These are phyloP conservation scores for Steinernema scapterisci DNA, from an alignment of 2,888 invertebrate species.

Conservation along the genomic window DNA sequence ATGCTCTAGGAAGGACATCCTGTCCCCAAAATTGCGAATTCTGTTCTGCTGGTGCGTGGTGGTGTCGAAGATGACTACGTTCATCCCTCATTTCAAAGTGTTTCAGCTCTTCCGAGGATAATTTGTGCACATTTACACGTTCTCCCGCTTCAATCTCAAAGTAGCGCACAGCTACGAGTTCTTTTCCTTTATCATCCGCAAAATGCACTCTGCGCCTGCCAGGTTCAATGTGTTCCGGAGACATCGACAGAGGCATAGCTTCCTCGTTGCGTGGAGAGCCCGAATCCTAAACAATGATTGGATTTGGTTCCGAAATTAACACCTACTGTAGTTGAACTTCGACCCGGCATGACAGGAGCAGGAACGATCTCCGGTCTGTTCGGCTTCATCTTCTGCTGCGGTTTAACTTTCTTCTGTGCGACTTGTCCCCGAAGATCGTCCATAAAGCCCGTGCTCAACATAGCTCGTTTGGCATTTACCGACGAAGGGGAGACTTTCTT, in stretches of 20 bases:
- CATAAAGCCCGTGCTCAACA: constrained; percentile 16
- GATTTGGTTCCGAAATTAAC: not conserved
- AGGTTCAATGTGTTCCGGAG: constrained; percentile 11
- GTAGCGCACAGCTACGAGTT: constrained; percentile 36
- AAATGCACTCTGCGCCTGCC: constrained; percentile 37
- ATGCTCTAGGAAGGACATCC: not conserved
- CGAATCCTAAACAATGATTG: not conserved
- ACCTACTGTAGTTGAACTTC: not conserved
- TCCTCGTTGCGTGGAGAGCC: not conserved
- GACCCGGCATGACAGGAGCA: not conserved
- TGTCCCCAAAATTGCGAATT: not conserved
- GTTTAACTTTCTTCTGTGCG: constrained; percentile 21
- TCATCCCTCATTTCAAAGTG: constrained; percentile 16
- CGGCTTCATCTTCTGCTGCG: not conserved
- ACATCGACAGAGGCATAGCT: not conserved
- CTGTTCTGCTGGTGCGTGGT: not conserved
- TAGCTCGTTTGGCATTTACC: not conserved
- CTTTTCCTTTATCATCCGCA: constrained; percentile 39
- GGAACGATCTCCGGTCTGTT: constrained; percentile 8
- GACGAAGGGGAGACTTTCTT: not conserved
- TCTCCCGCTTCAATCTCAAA: constrained; percentile 44
- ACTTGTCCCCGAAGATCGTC: not conserved
- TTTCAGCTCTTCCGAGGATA: constrained; percentile 3
- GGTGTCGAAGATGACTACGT: not conserved
- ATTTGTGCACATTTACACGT: constrained; percentile 1